A percentile compares a stretch with the other conserved stretches of the same genome.
phyloP scores from a whole-genome alignment of 2,888 invertebrate genomes.

The Timandra comae region DNA sequence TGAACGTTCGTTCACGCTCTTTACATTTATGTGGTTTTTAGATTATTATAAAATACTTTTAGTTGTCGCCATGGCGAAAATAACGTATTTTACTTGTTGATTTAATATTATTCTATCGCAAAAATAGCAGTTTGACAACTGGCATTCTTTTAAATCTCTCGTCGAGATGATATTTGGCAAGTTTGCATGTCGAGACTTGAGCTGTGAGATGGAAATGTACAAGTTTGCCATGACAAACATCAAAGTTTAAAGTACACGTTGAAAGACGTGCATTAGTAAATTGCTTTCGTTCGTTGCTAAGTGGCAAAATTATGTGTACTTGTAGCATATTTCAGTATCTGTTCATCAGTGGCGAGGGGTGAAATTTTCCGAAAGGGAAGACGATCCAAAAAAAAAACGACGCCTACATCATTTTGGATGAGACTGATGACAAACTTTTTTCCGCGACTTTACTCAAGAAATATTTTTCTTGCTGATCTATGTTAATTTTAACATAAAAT shows the following conservation, averaged over 20 bases:
- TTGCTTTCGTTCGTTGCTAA: too few species aligned
- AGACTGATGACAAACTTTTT: too few species aligned
- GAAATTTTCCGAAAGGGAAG: too few species aligned
- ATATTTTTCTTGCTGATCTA: too few species aligned
- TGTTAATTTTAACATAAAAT: too few species aligned
- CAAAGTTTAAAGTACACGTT: not conserved
- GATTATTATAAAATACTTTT: not conserved
- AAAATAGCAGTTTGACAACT: not conserved
- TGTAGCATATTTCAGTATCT: too few species aligned
- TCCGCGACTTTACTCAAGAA: too few species aligned
- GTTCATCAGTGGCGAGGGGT: too few species aligned
- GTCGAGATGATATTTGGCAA: not conserved
- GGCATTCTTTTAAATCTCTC: not conserved
- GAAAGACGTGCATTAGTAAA: not conserved
- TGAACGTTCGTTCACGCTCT: constrained; percentile 39
- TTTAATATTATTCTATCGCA: not conserved
- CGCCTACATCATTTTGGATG: too few species aligned
- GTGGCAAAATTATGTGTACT: too few species aligned
- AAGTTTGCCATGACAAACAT: not conserved
- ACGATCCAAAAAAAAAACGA: too few species aligned
- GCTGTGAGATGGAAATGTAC: not conserved
- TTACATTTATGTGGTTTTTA: not conserved
- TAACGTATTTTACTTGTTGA: not conserved
- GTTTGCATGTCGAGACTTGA: not conserved
- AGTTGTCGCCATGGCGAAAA: not conserved